Evolutionary conservation across 2,888 invertebrate species (phyloP).

Genomic region (Pemphredon lugubris): DNA sequence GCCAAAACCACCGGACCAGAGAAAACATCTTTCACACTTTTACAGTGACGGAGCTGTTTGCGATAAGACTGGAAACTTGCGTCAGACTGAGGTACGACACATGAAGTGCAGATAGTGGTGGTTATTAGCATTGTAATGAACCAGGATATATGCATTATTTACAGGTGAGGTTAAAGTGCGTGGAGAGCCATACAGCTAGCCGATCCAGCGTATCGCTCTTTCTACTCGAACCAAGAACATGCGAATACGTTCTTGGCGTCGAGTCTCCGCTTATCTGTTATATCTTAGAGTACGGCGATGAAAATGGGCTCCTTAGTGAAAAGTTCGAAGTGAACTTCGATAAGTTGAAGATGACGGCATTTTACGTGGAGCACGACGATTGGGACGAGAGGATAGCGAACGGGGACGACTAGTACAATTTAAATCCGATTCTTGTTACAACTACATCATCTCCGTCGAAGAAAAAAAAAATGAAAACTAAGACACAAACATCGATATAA

Average conservation of each 20-base stretch:
- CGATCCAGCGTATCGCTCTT: slow-evolving; percentile 93
- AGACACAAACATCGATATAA: too few species aligned
- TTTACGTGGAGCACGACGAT: slow-evolving; percentile 65
- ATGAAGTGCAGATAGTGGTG: too few species aligned
- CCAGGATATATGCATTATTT: slow-evolving; percentile 28
- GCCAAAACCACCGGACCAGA: slow-evolving; percentile 85
- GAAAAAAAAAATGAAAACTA: too few species aligned
- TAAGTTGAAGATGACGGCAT: slow-evolving; percentile 65
- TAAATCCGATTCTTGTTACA: slow-evolving; percentile 7
- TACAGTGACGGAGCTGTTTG: slow-evolving; percentile 94
- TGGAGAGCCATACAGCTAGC: slow-evolving; percentile 85
- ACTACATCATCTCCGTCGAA: too few species aligned
- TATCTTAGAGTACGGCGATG: slow-evolving; percentile 90
- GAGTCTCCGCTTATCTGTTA: slow-evolving; percentile 96
- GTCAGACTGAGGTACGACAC: slow-evolving; percentile 90
- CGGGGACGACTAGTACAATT: slow-evolving; percentile 72
- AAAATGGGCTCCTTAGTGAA: slow-evolving; percentile 85
- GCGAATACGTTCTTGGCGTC: slow-evolving; percentile 97
- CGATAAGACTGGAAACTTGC: slow-evolving; percentile 89
- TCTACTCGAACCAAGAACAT: slow-evolving; percentile 94
- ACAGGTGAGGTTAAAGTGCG: slow-evolving; percentile 89
- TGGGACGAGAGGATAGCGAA: slow-evolving; percentile 74
- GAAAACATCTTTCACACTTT: slow-evolving; percentile 91
- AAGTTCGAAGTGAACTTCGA: slow-evolving; percentile 70
- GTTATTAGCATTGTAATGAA: too few species aligned